Percentiles rank a stretch among this genome's conserved stretches.
Conservation (phyloP, 2,888 invertebrate species). For the Onthophagus sagittarius region DNA sequence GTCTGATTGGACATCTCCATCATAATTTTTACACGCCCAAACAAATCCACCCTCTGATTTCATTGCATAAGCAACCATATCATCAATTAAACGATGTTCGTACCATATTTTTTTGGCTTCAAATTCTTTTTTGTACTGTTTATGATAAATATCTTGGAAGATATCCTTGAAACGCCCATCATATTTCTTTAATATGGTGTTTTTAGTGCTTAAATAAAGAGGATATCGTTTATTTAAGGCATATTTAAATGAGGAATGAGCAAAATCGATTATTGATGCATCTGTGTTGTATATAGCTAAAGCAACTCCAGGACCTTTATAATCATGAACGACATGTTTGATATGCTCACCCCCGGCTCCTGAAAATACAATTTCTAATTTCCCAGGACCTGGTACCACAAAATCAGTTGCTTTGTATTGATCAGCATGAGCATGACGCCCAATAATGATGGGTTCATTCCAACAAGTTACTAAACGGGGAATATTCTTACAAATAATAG, state of each 20-base stretch:
- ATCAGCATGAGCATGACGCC: conserved; percentile 97
- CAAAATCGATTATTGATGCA: conserved; percentile 88
- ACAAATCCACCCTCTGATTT: conserved; percentile 98
- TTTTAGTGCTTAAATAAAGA: conserved; percentile 92
- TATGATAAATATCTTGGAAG: conserved; percentile 91
- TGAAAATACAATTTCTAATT: conserved; percentile 78
- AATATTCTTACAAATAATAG: conserved; percentile 88
- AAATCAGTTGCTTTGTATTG: conserved; percentile 98
- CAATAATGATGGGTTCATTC: conserved; percentile 96
- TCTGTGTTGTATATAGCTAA: conserved; percentile 97
- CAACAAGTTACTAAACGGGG: conserved; percentile 93
- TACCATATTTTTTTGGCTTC: conserved; percentile 93
- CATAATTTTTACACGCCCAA: conserved; percentile 99
- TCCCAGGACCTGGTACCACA: conserved; percentile 87
- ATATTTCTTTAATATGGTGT: conserved; percentile 93
- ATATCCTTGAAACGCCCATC: conserved; percentile 97
- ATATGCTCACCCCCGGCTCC: conserved; percentile 63
- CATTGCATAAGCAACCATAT: conserved; percentile 98
- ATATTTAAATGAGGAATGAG: conserved; percentile 89
- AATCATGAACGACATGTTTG: conserved; percentile 76
- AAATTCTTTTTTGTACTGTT: conserved; percentile 77
- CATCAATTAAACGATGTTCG: conserved; percentile 96
- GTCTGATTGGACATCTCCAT: conserved; percentile 98
- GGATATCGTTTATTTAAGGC: conserved; percentile 84
- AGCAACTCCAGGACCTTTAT: conserved; percentile 85